Conservation (phyloP, 2,797 vertebrate genomes). For the Garrulus glandarius region DNA sequence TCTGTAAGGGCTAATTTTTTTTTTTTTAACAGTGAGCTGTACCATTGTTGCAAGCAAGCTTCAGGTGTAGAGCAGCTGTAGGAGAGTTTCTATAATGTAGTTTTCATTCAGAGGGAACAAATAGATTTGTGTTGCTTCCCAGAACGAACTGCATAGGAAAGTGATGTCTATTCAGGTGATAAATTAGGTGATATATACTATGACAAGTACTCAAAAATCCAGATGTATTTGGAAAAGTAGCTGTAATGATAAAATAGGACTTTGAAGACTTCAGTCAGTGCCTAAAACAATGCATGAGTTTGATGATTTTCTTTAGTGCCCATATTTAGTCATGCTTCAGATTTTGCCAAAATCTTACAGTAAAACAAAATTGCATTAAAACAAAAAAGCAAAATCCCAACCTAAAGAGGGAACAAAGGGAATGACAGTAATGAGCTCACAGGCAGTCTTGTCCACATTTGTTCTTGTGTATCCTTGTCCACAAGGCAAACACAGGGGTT, state of each 20-base stretch:
- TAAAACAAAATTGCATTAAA: background rate
- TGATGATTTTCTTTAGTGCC: background rate
- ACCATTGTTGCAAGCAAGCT: background rate
- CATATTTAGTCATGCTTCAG: background rate
- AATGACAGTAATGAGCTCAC: background rate
- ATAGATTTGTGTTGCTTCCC: background rate
- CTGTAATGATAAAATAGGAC: background rate
- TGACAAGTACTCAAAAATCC: background rate
- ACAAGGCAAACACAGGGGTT: background rate
- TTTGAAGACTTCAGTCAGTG: background rate
- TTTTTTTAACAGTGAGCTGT: background rate
- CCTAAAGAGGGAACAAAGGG: background rate
- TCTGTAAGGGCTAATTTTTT: background rate
- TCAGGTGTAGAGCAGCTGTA: background rate
- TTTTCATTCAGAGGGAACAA: conserved; percentile 6
- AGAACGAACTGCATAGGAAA: background rate
- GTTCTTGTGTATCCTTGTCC: background rate
- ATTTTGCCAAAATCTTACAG: background rate
- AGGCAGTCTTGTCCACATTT: background rate
- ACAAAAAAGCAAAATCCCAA: background rate
- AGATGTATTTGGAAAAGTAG: background rate
- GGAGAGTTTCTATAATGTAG: background rate
- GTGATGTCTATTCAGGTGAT: background rate
- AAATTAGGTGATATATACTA: background rate
- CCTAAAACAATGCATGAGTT: background rate